These are phyloP conservation scores for Acinonyx jubatus DNA, from an alignment of 2,113 vertebrate genomes.

Conservation along the genomic window DNA sequence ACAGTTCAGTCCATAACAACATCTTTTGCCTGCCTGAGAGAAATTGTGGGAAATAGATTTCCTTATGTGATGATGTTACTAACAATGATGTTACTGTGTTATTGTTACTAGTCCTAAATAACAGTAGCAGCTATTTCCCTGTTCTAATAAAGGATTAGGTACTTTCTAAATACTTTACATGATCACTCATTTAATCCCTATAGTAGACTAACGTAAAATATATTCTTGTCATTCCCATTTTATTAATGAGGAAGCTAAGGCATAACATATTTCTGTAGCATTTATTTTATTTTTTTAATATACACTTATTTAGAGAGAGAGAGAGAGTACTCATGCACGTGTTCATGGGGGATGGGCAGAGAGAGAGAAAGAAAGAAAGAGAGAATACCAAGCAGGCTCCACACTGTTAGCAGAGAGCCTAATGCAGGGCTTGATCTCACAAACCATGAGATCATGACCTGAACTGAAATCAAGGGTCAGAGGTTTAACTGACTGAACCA, in stretches of 20 bases:
- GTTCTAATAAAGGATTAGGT: background rate
- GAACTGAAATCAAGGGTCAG: too few species aligned
- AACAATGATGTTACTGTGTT: background rate
- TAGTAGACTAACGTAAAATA: background rate
- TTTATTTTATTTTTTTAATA: background rate
- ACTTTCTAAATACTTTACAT: background rate
- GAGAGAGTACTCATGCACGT: too few species aligned
- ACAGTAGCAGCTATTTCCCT: background rate
- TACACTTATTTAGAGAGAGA: too few species aligned
- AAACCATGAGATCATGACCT: too few species aligned
- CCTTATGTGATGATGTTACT: background rate
- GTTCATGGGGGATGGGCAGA: too few species aligned
- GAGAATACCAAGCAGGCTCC: too few species aligned
- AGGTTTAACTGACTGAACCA: too few species aligned
- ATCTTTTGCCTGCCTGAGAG: background rate
- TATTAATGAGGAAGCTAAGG: background rate
- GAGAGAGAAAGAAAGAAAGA: too few species aligned
- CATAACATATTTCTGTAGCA: background rate
- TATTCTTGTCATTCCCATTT: background rate
- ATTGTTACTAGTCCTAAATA: background rate
- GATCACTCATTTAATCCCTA: background rate
- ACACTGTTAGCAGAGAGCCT: too few species aligned
- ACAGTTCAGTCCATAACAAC: background rate
- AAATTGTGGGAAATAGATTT: background rate
- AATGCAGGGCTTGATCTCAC: too few species aligned